Conservation (phyloP, 35 echinoderm and acorn worm species). For the Acanthaster planci region DNA sequence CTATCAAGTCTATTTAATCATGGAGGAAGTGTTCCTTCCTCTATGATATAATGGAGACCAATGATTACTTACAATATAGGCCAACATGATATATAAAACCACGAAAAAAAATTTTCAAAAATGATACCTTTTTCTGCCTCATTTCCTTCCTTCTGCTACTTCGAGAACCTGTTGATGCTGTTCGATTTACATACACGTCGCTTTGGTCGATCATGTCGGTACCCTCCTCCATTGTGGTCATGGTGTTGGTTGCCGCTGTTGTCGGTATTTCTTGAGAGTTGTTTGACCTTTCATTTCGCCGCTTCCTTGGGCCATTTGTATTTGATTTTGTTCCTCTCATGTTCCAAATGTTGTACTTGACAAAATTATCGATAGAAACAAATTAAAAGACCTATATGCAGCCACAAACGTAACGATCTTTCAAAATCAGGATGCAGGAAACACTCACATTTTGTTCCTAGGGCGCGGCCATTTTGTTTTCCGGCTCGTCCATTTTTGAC, state of each 20-base stretch:
- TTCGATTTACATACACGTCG: background rate
- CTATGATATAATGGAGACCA: too few species aligned
- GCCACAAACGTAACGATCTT: too few species aligned
- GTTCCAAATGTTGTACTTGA: background rate
- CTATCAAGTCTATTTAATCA: too few species aligned
- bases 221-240: background rate
- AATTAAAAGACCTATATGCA: too few species aligned
- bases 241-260: background rate
- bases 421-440: too few species aligned
- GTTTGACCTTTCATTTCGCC: background rate
- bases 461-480: too few species aligned
- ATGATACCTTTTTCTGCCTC: background rate
- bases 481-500: too few species aligned
- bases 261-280: background rate
- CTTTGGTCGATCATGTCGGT: background rate
- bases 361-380: background rate
- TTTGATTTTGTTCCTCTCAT: background rate
- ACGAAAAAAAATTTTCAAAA: background rate
- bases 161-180: background rate
- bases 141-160: background rate
- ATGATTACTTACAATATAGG: background rate
- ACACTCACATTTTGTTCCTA: too few species aligned
- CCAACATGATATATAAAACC: background rate
- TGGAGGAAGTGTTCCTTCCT: too few species aligned
- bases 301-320: background rate